Evolutionary conservation across 2,888 invertebrate species (phyloP), one percentile per base, ranked within the genome.

Genomic region (Eupithecia pulchellata): DNA sequence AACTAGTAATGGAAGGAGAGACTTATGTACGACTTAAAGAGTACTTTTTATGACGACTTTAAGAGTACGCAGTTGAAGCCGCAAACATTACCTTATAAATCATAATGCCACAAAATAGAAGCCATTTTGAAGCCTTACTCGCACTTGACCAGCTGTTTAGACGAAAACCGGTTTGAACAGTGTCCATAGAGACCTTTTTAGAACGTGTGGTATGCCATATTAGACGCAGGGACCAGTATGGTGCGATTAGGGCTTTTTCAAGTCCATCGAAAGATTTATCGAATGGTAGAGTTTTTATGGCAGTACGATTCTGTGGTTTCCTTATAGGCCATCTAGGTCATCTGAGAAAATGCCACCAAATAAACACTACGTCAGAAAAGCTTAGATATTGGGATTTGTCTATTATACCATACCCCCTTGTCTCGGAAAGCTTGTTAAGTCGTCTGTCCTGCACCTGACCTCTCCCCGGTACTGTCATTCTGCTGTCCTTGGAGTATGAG

Each of bases 251-350:
- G 58, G 52, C 1, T 25, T 52, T 30, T 20, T 60, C 57, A 29
- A 29, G 17, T 57, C 27, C 6, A 75, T 73, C 63, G 60, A 75
- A 73, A 52, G 20, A 52, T 52, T 2, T 52, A 47, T 47, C 47
- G 9, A 9, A 20, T 47, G 39, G 14, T 42, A 47, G 1, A n/a
- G 20, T 47, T 25, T 47, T 20, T 17, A 11, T 25, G 4, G 11
- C 11, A 25, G 4, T 20, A 47, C 3, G 47, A 47, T 13, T 52
- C 11, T 20, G 42, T 47, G 2, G n/a, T n/a, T n/a, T n/a, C 39
- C 17, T 39, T 39, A 39, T 14, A 14, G 17, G 39, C 17, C 17
- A 39, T 11, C 34, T 34, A 32, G 9, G 5, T 8, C 32, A 32
- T 32, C 6, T 36, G 13, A 13, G 11, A 2, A 36, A 36, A 13